Evolutionary conservation across 2,797 vertebrate genomes (phyloP), one percentile per base, ranked within the genome.

Genomic region (Alcedo quadribrachys): DNA sequence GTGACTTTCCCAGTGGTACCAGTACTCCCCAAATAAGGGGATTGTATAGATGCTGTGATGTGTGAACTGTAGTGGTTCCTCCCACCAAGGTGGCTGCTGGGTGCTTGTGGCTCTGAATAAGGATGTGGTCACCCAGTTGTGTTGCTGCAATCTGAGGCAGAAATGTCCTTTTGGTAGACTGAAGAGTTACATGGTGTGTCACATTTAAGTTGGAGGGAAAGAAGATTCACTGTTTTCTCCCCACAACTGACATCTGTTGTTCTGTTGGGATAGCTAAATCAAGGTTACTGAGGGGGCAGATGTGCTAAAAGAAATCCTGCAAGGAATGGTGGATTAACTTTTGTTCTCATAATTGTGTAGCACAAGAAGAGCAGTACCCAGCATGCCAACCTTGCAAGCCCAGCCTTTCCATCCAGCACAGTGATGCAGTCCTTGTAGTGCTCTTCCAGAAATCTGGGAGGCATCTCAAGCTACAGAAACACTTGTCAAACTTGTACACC

Each of bases 101-200:
- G 3, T 12, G 12, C 12, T 42, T 42, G 12, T 24, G 45, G 22
- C 15, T 43, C n/a, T 4, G 9, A 8, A n/a, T 15, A n/a, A 57
- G 27, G 13, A 42, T 0, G 0, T 15, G 7, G 20, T 28, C 30
- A 35, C 32, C 21, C 17, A 6, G 8, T 28, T 50, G n/a, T 8
- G 12, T 33, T 48, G 3, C n/a, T 21, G n/a, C 18, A 27, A 0
- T 6, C 22, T 15, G 51, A 43, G 17, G 33, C 80, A 53, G 37
- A 67, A 63, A 22, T 1, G 1, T 22, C 28, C 24, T 42, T 21
- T 20, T 65, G n/a, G 16, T 18, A 24, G 9, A 11, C 35, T 9
- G 19, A 6, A 3, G 7, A 37, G 40, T 43, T 42, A 7, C 1
- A 3, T 4, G 4, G 10, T 32, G 7, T 28, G 15, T 0, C 0